phyloP scores from a whole-genome alignment of 2,888 invertebrate species.

The Pimpla rufipes region DNA sequence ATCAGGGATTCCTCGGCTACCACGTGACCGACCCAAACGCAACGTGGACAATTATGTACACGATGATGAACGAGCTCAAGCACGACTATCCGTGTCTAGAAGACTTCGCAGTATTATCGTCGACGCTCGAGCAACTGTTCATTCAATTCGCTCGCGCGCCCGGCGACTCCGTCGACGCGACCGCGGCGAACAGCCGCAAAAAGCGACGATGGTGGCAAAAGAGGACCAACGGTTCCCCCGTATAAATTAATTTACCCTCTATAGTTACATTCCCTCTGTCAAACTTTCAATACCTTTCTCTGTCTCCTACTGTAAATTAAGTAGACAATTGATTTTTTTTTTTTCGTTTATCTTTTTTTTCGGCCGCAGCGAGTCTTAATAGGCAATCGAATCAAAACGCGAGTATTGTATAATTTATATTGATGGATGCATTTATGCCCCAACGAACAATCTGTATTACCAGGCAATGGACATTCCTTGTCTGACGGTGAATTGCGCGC shows the following conservation, averaged over 20 bases:
- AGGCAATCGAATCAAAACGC: neutral
- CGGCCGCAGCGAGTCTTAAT: neutral
- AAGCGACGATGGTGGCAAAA: slow-evolving; percentile 53
- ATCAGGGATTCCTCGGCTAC: slow-evolving; percentile 71
- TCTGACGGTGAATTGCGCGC: neutral
- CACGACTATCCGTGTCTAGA: slow-evolving; percentile 79
- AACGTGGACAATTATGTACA: slow-evolving; percentile 83
- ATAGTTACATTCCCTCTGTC: neutral
- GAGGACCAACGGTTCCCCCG: slow-evolving; percentile 6
- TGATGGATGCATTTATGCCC: neutral
- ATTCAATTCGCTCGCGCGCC: slow-evolving; percentile 81
- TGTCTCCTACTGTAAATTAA: neutral
- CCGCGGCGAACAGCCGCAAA: neutral
- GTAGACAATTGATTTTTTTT: neutral
- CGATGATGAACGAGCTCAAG: slow-evolving; percentile 78
- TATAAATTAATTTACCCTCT: slow-evolving; percentile 20
- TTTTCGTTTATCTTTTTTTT: neutral
- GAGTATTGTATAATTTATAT: slow-evolving; percentile 19
- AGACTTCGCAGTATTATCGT: slow-evolving; percentile 82
- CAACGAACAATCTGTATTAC: slow-evolving; percentile 9
- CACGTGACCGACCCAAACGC: slow-evolving; percentile 79
- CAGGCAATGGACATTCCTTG: neutral
- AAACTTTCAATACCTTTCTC: neutral
- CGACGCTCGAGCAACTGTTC: slow-evolving; percentile 83
- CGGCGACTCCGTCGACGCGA: slow-evolving; percentile 11